Base-by-base conservation (phyloP, 1,140 invertebrate species). In the Aphelinus atriplicis region DNA sequence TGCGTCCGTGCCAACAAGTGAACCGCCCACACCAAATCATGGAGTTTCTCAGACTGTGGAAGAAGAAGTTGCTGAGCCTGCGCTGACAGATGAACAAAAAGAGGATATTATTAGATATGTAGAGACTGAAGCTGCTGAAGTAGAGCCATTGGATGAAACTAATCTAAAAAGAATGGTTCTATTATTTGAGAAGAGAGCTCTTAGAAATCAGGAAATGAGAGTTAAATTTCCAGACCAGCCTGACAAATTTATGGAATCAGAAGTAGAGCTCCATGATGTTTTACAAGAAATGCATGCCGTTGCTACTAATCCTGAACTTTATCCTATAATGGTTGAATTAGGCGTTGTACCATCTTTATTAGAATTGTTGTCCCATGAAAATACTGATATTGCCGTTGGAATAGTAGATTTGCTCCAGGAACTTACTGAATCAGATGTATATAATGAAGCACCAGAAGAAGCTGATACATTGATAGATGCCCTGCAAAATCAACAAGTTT, bases 201-300 rank as follows among this genome's bases (percentile, higher is more conserved):
- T 98, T 0, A 97, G 94, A 86, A 99, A 99, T 86, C 95, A 98
- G 84, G 98, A 99, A 89, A 96, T 98, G 93, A 91, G 98, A 80
- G 98, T 99, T 1, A 99, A 99, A 87, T 99, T 97, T 89, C 95
- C 97, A 2, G 98, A 99, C 86, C 92, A 95, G 80, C 96, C 98
- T 57, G 96, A 98, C 75, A 95, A 94, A 86, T 99, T 99, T 88
- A 98, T 99, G 97, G 98, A 99, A 80, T 98, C 97, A 66, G 98
- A 99, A 90, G 89, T 99, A 7, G 97, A 99, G 87, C 87, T 99
- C 60, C 95, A 98, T 88, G 95, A 96, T 81, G 92, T 94, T 1
- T 90, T 99, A 75, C 93, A 99, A 88, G 96, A 99, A 84, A 91
- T 99, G 83, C 96, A 98, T 89, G 93, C 94, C 7, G 90, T 99